phyloP scores from a whole-genome alignment of 1,140 invertebrate genomes.

The Calephelis nemesis region DNA sequence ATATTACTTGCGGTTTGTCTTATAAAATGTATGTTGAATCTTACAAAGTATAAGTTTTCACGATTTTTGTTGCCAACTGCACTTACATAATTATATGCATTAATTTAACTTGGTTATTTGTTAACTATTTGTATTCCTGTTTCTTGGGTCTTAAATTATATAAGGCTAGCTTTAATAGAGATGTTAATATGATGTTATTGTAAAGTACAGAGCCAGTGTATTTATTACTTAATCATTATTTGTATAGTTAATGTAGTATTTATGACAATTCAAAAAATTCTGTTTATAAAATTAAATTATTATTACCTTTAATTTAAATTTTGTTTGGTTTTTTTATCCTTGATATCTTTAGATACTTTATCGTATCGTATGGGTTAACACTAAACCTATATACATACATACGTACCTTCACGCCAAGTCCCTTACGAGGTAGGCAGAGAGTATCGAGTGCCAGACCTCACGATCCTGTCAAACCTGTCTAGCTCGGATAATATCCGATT shows the following conservation, averaged over 20 bases:
- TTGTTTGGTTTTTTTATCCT: slow-evolving; percentile 32
- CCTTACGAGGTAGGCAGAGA: no score
- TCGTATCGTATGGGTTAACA: neutral
- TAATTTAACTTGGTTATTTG: slow-evolving; percentile 69
- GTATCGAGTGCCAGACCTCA: no score
- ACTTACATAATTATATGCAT: slow-evolving; percentile 45
- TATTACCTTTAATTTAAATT: slow-evolving; percentile 57
- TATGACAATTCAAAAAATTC: slow-evolving; percentile 67
- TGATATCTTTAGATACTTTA: neutral
- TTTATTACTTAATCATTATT: slow-evolving; percentile 77
- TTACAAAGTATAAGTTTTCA: neutral
- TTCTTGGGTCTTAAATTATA: slow-evolving; percentile 64
- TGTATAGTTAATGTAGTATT: slow-evolving; percentile 77
- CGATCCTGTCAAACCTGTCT: no score
- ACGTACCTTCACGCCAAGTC: no score
- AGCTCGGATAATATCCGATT: no score
- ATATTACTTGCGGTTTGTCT: no score
- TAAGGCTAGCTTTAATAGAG: slow-evolving; percentile 74
- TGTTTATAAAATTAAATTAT: slow-evolving; percentile 76
- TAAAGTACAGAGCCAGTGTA: slow-evolving; percentile 76
- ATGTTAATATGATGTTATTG: slow-evolving; percentile 69
- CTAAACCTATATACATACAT: neutral
- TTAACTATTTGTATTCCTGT: slow-evolving; percentile 78
- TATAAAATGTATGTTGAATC: no score
- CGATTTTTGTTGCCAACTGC: slow-evolving; percentile 5